A percentile compares a stretch with the other conserved stretches of the same genome.
phyloP scores from a whole-genome alignment of 1,140 invertebrate species.

The Drosophila saltans region DNA sequence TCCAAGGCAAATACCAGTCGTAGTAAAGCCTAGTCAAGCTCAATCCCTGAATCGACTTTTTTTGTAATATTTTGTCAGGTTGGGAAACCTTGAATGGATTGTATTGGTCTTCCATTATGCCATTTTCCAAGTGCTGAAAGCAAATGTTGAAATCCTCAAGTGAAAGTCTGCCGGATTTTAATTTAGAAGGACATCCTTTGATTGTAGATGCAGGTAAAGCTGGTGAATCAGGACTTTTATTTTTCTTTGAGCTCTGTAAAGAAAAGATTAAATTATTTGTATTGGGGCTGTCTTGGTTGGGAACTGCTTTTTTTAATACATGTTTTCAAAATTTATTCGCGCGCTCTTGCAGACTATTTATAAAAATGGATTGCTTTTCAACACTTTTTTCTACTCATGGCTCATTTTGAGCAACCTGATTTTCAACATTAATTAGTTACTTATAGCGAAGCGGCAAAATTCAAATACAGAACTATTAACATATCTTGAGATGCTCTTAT shows the following conservation, averaged over 20 bases:
- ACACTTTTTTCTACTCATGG: no score
- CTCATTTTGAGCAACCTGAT: no score
- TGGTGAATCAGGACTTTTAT: background rate
- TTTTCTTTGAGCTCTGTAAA: background rate
- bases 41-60: conserved; percentile 33
- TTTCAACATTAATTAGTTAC: no score
- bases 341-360: no score
- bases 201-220: background rate
- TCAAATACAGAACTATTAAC: no score
- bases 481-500: no score
- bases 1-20: conserved; percentile 57
- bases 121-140: conserved; percentile 49
- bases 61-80: conserved; percentile 11
- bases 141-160: conserved; percentile 57
- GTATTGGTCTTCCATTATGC: background rate
- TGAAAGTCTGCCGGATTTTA: conserved; percentile 21
- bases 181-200: background rate
- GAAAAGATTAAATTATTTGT: background rate
- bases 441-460: no score
- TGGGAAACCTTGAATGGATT: background rate
- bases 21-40: conserved; percentile 54
- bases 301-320: no score
- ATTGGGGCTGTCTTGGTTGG: no score
- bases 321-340: no score
- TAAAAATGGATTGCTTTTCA: no score